These are phyloP conservation scores for Buceros bicornis DNA, from an alignment of 2,797 vertebrate genomes.

Conservation along the genomic window DNA sequence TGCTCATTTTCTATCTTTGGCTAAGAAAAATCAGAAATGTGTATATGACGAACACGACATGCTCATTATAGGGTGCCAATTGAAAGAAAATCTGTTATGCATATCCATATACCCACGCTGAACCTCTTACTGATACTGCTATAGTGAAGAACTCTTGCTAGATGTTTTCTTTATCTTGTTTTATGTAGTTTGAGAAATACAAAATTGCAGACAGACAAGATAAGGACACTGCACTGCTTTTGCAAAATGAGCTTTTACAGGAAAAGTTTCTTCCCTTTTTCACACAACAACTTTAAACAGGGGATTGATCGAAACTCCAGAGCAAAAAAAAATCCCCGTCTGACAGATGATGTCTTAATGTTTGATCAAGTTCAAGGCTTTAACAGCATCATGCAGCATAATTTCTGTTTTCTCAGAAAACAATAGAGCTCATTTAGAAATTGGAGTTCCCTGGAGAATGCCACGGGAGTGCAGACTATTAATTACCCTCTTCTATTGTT, in stretches of 20 bases:
- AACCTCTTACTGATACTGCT: neutral
- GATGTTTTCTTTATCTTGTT: neutral
- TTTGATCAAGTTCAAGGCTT: slow-evolving; percentile 49
- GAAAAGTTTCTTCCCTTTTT: neutral
- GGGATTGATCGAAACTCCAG: slow-evolving; percentile 3
- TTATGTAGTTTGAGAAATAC: neutral
- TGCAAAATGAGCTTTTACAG: neutral
- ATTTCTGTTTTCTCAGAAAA: slow-evolving; percentile 74
- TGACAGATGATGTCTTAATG: slow-evolving; percentile 62
- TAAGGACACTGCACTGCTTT: neutral
- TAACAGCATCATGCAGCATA: slow-evolving; percentile 5
- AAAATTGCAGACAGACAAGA: neutral
- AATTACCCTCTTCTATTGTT: slow-evolving; percentile 78
- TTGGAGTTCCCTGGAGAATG: slow-evolving; percentile 67
- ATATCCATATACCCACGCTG: neutral
- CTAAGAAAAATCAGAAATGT: slow-evolving; percentile 29
- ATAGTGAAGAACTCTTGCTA: neutral
- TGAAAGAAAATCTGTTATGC: slow-evolving; percentile 59
- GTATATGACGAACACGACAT: slow-evolving; percentile 24
- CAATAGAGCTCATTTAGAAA: slow-evolving; percentile 66
- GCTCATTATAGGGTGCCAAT: slow-evolving; percentile 1
- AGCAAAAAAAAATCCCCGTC: slow-evolving; percentile 24
- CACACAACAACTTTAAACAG: neutral
- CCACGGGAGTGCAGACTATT: slow-evolving; percentile 69
- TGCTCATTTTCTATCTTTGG: neutral